Base-by-base conservation (phyloP, 2,888 invertebrate species). In the Patella pellucida region DNA sequence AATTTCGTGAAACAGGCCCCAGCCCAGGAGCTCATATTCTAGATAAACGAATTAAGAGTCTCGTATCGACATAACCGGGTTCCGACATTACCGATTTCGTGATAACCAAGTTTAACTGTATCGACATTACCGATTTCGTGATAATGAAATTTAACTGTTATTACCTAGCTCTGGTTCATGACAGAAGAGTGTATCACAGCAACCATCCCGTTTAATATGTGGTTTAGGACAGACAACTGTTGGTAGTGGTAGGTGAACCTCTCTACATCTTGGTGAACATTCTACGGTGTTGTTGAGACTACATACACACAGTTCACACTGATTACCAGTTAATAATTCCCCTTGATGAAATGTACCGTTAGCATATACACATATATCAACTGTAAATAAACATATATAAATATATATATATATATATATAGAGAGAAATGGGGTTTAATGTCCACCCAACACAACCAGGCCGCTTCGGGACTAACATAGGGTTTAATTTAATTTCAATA, bases 261-360 rank as follows among this genome's bases (percentile, higher is more conserved):
- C 62, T 2, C 74, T 75, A 51, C 82, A 82, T n/a, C 27, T 69
- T 68, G 68, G 69, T 9, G 78, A 62, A 19, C 83, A 81, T 50
- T 78, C 78, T 11, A 81, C 77, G 4, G 77, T 77, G 31, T 74
- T 71, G 70, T 76, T 75, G 14, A 31, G 75, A 16, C 72, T 72
- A 71, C 85, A 85, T 56, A 78, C 74, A 72, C 85, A 85, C 56
- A 83, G 72, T 31, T 79, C 77, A 69, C 85, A 85, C 11, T 79
- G 69, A 19, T 71, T 69, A 51, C 78, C 76, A 67, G 76, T 78
- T 74, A 85, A 81, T 71, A 78, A 78, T 41, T 75, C 75, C 2
- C 79, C 78, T 12, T 74, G 72, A n/a, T 50, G 56, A 74, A 79
- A 75, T 7, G 77, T 76, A 12, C 73, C 71, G 54, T 79, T 78